These are phyloP conservation scores for Pandion haliaetus DNA, from an alignment of 2,113 vertebrate genomes.

Conservation along the genomic window DNA sequence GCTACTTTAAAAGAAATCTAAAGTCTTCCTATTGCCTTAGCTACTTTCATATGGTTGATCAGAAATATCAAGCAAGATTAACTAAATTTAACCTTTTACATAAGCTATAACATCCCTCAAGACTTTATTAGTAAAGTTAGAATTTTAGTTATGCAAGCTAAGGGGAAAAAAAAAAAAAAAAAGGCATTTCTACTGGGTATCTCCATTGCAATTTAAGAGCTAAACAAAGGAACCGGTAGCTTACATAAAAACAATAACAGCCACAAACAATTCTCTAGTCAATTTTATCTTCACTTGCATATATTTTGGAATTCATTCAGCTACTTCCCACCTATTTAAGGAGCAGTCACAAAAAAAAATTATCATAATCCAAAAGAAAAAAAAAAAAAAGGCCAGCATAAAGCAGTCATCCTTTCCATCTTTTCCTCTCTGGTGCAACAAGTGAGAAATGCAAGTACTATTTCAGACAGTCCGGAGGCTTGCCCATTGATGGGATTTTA, in stretches of 20 bases:
- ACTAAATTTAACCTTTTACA: background rate
- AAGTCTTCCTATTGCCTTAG: background rate
- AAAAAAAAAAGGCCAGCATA: background rate
- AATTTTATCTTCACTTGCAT: background rate
- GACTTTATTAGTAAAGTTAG: background rate
- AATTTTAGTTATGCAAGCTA: background rate
- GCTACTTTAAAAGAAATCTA: background rate
- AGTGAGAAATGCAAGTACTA: background rate
- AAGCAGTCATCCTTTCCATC: rapidly evolving
- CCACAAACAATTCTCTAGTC: background rate
- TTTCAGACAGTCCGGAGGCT: background rate
- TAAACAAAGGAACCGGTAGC: background rate
- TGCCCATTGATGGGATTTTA: background rate
- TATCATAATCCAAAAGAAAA: background rate
- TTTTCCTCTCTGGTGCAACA: no score
- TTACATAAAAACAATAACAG: background rate
- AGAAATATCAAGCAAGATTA: background rate
- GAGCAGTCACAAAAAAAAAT: background rate
- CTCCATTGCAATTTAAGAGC: background rate
- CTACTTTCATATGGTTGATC: background rate
- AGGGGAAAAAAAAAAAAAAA: no score
- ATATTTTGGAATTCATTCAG: background rate
- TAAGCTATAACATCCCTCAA: background rate
- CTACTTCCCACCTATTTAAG: background rate
- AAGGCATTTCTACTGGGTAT: background rate